Evolutionary conservation across 2,797 vertebrate genomes (phyloP).

Genomic region (Odontamblyopus lacepedii): DNA sequence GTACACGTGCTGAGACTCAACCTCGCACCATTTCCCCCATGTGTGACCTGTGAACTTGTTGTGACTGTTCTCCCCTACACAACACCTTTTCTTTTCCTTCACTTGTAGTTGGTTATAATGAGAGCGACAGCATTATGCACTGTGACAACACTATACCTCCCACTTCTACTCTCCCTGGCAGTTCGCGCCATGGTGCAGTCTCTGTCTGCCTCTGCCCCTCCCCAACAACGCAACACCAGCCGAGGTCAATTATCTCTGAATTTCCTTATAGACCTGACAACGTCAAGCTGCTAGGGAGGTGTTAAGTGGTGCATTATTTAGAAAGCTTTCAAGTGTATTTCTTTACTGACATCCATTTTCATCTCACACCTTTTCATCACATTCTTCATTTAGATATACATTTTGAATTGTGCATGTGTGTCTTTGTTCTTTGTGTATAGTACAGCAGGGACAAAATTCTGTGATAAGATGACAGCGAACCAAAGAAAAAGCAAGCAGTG

Average conservation of each 20-base stretch:
- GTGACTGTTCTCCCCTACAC: slow-evolving; percentile 19
- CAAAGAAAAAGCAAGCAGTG: slow-evolving; percentile 45
- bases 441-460: slow-evolving; percentile 32
- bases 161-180: slow-evolving; percentile 43
- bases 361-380: slow-evolving; percentile 19
- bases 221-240: slow-evolving; percentile 34
- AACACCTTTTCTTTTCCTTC: slow-evolving; percentile 35
- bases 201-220: slow-evolving; percentile 35
- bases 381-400: slow-evolving; percentile 9
- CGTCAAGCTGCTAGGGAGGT: slow-evolving; percentile 38
- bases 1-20: slow-evolving; percentile 12
- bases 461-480: slow-evolving; percentile 48
- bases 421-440: not conserved
- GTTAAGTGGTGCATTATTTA: slow-evolving; percentile 49
- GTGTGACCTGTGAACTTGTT: slow-evolving; percentile 37
- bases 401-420: not conserved
- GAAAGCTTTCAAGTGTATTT: slow-evolving; percentile 23
- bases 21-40: slow-evolving; percentile 18
- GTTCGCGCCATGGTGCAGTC: slow-evolving; percentile 44
- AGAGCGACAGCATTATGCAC: slow-evolving; percentile 60
- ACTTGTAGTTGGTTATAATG: slow-evolving; percentile 52
- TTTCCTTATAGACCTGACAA: slow-evolving; percentile 43
- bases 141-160: slow-evolving; percentile 64
- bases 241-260: slow-evolving; percentile 74
- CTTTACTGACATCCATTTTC: slow-evolving; percentile 11